These are phyloP conservation scores for Propithecus coquereli DNA, from an alignment of 2,113 vertebrate species.

Conservation along the genomic window DNA sequence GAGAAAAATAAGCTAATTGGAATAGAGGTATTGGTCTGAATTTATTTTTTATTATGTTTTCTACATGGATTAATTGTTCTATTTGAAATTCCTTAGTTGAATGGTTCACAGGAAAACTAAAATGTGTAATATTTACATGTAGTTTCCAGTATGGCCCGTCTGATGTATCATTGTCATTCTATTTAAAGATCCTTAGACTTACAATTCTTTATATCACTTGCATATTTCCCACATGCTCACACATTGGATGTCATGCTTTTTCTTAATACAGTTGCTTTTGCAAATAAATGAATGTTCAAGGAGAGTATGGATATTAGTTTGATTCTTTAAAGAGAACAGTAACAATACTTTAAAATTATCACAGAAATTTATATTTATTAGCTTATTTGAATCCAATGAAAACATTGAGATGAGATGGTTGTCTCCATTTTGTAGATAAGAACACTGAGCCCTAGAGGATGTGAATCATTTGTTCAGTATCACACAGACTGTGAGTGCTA, in stretches of 20 bases:
- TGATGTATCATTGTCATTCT: background rate
- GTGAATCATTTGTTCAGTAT: background rate
- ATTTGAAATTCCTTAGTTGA: constrained; percentile 30
- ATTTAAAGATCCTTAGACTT: background rate
- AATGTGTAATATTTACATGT: background rate
- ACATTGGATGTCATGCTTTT: background rate
- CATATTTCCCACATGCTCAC: background rate
- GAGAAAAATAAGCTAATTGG: constrained; percentile 28
- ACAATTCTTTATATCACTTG: background rate
- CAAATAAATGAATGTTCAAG: background rate
- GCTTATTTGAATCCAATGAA: background rate
- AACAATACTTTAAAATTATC: background rate
- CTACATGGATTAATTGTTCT: constrained; percentile 35
- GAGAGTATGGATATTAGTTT: background rate
- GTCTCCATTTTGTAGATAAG: constrained; percentile 30
- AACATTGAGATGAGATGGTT: background rate
- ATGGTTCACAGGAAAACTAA: constrained; percentile 36
- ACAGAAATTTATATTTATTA: background rate
- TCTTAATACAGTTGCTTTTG: background rate
- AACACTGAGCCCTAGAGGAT: background rate
- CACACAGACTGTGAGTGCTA: background rate
- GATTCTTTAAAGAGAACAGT: background rate
- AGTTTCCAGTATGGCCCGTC: background rate
- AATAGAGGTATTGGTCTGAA: constrained; percentile 24
- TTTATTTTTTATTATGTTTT: constrained; percentile 25